Conservation (phyloP, 2,888 invertebrate genomes). For the Pollenia angustigena region DNA sequence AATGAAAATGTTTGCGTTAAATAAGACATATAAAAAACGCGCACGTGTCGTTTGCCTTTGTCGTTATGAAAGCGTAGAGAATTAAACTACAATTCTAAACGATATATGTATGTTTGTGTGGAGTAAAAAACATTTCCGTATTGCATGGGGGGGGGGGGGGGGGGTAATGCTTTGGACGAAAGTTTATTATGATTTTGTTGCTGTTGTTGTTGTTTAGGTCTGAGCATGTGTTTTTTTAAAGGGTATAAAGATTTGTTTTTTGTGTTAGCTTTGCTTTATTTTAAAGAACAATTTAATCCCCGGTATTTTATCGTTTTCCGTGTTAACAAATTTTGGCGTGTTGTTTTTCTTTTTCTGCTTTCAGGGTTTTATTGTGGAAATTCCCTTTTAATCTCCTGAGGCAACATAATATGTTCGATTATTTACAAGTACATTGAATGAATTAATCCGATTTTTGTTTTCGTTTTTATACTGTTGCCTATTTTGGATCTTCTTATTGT, state of each 20-base stretch:
- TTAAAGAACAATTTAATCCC: slow-evolving; percentile 36
- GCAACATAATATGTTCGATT: slow-evolving; percentile 56
- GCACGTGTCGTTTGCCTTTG: slow-evolving; percentile 17
- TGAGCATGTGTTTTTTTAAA: slow-evolving; percentile 5
- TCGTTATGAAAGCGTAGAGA: slow-evolving; percentile 10
- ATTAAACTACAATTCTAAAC: slow-evolving; percentile 10
- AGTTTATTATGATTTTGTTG: slow-evolving; percentile 23
- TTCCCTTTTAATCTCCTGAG: slow-evolving; percentile 27
- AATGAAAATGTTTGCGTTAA: slow-evolving; percentile 13
- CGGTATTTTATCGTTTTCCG: slow-evolving; percentile 25
- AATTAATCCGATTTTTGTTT: slow-evolving; percentile 49
- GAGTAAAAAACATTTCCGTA: not conserved
- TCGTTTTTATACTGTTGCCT: not conserved
- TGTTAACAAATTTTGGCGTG: slow-evolving; percentile 50
- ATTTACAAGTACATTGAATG: slow-evolving; percentile 42
- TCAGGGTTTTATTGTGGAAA: not conserved
- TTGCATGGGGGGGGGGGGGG: not conserved
- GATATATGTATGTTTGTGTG: not conserved
- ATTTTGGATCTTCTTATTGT: not conserved
- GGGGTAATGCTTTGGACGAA: slow-evolving; percentile 18
- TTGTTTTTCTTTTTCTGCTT: not conserved
- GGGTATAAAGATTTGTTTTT: slow-evolving; percentile 29
- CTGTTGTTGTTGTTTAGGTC: not conserved
- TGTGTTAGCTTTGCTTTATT: slow-evolving; percentile 34
- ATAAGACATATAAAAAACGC: slow-evolving; percentile 49